Conservation (phyloP, 2,888 invertebrate species). For the Lamellibrachia columna region DNA sequence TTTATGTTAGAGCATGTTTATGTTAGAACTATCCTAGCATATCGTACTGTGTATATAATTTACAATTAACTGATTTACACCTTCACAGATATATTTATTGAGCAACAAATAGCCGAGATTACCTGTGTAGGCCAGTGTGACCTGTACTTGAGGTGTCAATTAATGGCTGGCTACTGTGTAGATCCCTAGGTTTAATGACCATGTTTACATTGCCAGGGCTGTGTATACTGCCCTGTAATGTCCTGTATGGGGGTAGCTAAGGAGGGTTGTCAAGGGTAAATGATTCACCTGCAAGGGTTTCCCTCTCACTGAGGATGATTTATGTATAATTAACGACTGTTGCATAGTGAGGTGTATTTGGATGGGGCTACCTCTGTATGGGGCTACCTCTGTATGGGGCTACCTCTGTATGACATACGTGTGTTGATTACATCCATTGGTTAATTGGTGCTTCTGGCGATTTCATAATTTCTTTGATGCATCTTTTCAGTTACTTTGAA, state of each 20-base stretch:
- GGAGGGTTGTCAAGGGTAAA: not conserved
- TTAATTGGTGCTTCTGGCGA: too few relatives aligned
- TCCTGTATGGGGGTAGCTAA: not conserved
- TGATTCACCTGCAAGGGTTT: not conserved
- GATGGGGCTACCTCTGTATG: too few relatives aligned
- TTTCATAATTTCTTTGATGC: too few relatives aligned
- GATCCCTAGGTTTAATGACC: not conserved
- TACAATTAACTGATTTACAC: not conserved
- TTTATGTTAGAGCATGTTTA: not conserved
- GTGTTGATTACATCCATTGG: too few relatives aligned
- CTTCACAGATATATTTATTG: not conserved
- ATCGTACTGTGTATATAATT: not conserved
- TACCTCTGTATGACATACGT: too few relatives aligned
- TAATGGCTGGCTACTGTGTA: not conserved
- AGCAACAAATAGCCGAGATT: not conserved
- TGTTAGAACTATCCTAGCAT: not conserved
- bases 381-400: too few relatives aligned
- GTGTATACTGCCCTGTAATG: not conserved
- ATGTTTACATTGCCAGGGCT: not conserved
- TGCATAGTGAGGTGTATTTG: not conserved
- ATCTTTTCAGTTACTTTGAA: not conserved
- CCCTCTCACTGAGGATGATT: not conserved
- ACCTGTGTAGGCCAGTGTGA: not conserved
- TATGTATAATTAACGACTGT: not conserved
- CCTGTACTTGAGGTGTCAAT: not conserved